Conservation (phyloP, 1,140 invertebrate species). For the Drosophila sulfurigaster region DNA sequence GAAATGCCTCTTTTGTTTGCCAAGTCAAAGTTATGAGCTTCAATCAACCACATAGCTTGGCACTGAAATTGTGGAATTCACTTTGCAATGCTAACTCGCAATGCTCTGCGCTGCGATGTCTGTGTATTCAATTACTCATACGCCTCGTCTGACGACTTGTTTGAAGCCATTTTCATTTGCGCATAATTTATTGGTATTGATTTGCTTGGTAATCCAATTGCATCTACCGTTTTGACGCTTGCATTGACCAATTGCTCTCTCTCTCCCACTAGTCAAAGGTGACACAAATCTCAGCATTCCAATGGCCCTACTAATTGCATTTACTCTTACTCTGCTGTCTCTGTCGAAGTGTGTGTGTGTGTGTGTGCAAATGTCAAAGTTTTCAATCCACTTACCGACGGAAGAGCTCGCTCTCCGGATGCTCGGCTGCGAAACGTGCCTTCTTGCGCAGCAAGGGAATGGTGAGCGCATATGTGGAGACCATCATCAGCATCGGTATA, state of each 20-base stretch:
- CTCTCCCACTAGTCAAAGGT: slow-evolving; percentile 28
- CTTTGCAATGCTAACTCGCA: slow-evolving; percentile 8
- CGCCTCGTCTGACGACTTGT: background rate
- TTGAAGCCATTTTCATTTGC: slow-evolving; percentile 49
- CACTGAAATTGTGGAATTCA: background rate
- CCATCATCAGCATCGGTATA: slow-evolving; percentile 96
- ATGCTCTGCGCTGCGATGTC: background rate
- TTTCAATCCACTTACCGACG: slow-evolving; percentile 81
- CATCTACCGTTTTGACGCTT: background rate
- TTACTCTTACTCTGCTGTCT: slow-evolving; percentile 24
- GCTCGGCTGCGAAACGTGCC: slow-evolving; percentile 88
- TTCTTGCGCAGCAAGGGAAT: slow-evolving; percentile 92
- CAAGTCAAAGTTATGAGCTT: slow-evolving; percentile 6
- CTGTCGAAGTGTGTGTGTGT: background rate
- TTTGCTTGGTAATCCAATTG: slow-evolving; percentile 45
- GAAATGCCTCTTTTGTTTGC: background rate
- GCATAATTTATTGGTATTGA: slow-evolving; percentile 65
- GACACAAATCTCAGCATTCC: slow-evolving; percentile 42
- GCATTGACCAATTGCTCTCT: slow-evolving; percentile 4
- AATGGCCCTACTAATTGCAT: slow-evolving; percentile 50
- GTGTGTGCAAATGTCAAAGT: slow-evolving; percentile 46
- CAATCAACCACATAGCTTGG: background rate
- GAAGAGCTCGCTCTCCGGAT: slow-evolving; percentile 87
- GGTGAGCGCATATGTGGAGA: slow-evolving; percentile 95
- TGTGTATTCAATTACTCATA: slow-evolving; percentile 37